Evolutionary conservation across 1,140 invertebrate species (phyloP).

Genomic region (Meloidogyne chitwoodi): DNA sequence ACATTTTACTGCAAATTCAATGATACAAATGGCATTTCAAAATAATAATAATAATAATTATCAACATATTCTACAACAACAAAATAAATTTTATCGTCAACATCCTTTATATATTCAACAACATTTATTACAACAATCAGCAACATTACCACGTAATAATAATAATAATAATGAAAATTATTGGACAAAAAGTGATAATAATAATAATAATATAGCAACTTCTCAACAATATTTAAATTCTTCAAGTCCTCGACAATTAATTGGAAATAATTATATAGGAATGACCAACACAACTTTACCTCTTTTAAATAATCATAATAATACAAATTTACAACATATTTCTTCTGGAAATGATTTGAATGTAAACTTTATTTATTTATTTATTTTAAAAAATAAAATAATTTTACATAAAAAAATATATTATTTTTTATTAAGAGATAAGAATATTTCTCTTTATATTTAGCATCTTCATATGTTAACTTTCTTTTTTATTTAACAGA

Average conservation of each 20-base stretch:
- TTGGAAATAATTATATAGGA: not conserved
- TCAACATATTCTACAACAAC: not conserved
- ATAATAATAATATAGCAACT: not conserved
- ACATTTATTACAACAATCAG: not conserved
- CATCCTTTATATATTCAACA: not conserved
- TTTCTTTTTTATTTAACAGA: too few species aligned
- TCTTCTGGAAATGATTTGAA: not conserved
- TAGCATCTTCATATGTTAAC: too few species aligned
- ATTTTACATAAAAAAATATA: too few species aligned
- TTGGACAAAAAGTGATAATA: not conserved
- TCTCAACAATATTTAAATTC: not conserved
- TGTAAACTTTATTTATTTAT: not conserved
- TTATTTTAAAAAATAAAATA: too few species aligned
- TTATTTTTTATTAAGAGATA: too few species aligned
- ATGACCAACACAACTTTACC: not conserved
- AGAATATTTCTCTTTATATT: too few species aligned
- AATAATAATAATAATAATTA: not conserved
- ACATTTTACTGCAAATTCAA: not conserved
- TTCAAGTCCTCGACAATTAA: not conserved
- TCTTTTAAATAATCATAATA: not conserved
- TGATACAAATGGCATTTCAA: not conserved
- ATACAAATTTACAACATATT: not conserved
- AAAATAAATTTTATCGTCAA: not conserved
- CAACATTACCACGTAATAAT: not conserved
- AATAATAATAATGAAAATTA: not conserved